These are phyloP conservation scores for Glaucopsyche alexis DNA, from an alignment of 2,888 invertebrate species.

Conservation along the genomic window DNA sequence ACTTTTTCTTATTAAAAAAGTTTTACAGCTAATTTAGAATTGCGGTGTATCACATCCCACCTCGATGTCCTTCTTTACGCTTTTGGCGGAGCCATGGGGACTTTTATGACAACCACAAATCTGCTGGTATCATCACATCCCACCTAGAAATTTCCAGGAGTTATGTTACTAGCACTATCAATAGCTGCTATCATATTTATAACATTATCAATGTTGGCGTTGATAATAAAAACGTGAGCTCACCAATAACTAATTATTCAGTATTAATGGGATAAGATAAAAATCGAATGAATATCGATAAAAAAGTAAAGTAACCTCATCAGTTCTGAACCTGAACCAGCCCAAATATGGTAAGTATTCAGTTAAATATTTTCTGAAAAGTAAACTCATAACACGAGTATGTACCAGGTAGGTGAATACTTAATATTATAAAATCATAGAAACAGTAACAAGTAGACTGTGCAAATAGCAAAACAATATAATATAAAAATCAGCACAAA, in stretches of 20 bases:
- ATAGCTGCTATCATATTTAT: constrained; percentile 20
- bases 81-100: too few relatives aligned
- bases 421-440: neutral
- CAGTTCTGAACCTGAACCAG: constrained; percentile 46
- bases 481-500: too few relatives aligned
- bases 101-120: too few relatives aligned
- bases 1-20: too few relatives aligned
- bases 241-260: constrained; percentile 42
- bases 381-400: neutral
- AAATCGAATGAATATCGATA: constrained; percentile 39
- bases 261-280: constrained; percentile 56
- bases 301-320: constrained; percentile 37
- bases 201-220: constrained; percentile 6
- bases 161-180: constrained; percentile 8
- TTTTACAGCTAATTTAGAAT: too few relatives aligned
- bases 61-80: too few relatives aligned
- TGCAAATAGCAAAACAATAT: too few relatives aligned
- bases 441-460: neutral
- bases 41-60: too few relatives aligned
- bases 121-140: too few relatives aligned
- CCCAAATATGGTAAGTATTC: constrained; percentile 59
- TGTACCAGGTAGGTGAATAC: neutral
- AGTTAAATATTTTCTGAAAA: constrained; percentile 22
- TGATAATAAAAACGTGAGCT: constrained; percentile 35
- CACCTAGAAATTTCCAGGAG: too few relatives aligned